Evolutionary conservation across 2,888 invertebrate species (phyloP).

Genomic region (Drosophila eohydei): DNA sequence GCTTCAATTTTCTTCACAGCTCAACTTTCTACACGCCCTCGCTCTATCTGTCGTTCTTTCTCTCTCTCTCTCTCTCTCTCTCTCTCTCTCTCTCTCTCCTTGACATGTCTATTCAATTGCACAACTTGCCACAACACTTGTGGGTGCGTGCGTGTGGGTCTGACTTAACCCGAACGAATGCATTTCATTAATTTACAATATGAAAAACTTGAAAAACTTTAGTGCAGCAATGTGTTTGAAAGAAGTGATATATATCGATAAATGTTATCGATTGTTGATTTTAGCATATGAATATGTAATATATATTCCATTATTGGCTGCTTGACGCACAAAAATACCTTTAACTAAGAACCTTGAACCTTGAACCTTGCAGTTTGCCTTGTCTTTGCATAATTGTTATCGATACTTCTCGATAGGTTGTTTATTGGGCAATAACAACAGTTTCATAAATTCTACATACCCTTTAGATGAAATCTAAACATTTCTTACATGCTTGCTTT

Average conservation of each 20-base stretch:
- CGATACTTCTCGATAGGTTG: neutral
- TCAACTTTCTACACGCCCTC: constrained; percentile 8
- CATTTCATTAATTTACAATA: constrained; percentile 52
- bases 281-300: neutral
- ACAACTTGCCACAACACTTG: constrained; percentile 69
- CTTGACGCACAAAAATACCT: neutral
- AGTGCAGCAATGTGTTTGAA: neutral
- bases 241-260: neutral
- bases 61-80: neutral
- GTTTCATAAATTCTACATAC: too few species aligned
- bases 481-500: neutral
- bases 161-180: constrained; percentile 43
- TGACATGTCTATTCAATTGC: constrained; percentile 67
- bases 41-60: neutral
- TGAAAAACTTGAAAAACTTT: constrained; percentile 13
- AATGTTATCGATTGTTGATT: neutral
- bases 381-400: neutral
- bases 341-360: too few species aligned
- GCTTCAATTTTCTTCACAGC: constrained; percentile 39
- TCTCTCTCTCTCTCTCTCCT: neutral
- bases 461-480: too few species aligned
- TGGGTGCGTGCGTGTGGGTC: constrained; percentile 4
- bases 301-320: neutral
- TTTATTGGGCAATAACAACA: neutral
- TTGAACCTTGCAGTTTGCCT: too few species aligned